Evolutionary conservation across 1,140 invertebrate species (phyloP).

Genomic region (Drosophila pallidifrons): DNA sequence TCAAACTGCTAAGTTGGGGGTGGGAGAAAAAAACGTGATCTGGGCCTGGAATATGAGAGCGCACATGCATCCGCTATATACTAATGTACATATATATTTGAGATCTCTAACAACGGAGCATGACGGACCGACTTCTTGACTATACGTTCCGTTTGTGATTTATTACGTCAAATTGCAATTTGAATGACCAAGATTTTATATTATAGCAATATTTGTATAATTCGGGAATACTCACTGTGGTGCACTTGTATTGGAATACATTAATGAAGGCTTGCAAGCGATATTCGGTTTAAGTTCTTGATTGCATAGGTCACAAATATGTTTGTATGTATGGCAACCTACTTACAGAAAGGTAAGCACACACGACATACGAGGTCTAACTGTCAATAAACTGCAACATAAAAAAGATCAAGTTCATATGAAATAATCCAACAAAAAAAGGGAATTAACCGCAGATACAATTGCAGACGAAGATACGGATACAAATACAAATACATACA

Average conservation of each 20-base stretch:
- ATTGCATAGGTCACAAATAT: background rate
- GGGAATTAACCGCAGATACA: background rate
- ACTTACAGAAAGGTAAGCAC: slow-evolving; percentile 5
- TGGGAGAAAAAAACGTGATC: background rate
- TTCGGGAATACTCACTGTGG: background rate
- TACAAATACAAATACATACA: slow-evolving; percentile 13
- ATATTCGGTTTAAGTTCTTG: background rate
- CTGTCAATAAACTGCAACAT: slow-evolving; percentile 4
- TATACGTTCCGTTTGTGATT: background rate
- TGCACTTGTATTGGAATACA: background rate
- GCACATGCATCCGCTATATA: background rate
- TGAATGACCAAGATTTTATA: background rate
- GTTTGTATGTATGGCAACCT: slow-evolving; percentile 12
- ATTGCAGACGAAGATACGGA: background rate
- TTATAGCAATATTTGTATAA: background rate
- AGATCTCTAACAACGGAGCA: background rate
- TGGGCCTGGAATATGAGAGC: background rate
- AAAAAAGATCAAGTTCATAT: slow-evolving; percentile 18
- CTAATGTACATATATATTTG: background rate
- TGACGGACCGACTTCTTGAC: background rate
- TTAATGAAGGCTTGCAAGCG: background rate
- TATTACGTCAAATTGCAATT: background rate
- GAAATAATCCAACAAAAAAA: background rate
- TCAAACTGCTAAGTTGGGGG: background rate
- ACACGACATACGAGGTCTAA: slow-evolving; percentile 4